Evolutionary conservation across 2,888 invertebrate species (phyloP).

Genomic region (Tricholauxania praeusta): DNA sequence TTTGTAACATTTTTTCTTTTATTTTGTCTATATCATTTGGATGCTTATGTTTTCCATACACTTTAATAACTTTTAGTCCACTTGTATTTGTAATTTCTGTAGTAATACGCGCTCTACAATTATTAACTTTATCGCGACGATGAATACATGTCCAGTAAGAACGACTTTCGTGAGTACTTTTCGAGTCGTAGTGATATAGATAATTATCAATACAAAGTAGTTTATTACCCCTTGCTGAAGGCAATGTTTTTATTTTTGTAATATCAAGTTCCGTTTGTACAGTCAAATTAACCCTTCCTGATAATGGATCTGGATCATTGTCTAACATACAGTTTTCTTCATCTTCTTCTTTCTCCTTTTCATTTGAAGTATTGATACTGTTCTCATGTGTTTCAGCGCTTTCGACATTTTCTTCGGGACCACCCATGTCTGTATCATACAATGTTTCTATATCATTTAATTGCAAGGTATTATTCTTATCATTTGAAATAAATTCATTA

Average conservation of each 20-base stretch:
- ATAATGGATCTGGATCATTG: slow-evolving; percentile 40
- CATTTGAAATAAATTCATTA: neutral
- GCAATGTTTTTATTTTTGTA: slow-evolving; percentile 57
- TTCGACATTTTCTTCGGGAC: neutral
- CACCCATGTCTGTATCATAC: neutral
- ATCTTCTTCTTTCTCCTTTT: neutral
- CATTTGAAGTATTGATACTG: neutral
- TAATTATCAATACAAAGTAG: slow-evolving; percentile 57
- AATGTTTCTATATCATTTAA: slow-evolving; percentile 6
- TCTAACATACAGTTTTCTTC: neutral
- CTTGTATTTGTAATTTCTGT: slow-evolving; percentile 47
- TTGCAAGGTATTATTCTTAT: neutral
- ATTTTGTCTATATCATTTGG: slow-evolving; percentile 47
- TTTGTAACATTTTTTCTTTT: slow-evolving; percentile 47
- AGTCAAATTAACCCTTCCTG: slow-evolving; percentile 15
- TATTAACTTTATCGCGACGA: slow-evolving; percentile 55
- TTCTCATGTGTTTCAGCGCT: neutral
- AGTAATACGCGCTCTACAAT: slow-evolving; percentile 59
- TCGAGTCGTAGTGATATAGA: slow-evolving; percentile 59
- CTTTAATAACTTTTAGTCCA: slow-evolving; percentile 54
- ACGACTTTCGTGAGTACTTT: slow-evolving; percentile 54
- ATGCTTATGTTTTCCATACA: slow-evolving; percentile 58
- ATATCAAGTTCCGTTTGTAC: slow-evolving; percentile 37
- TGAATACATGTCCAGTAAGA: slow-evolving; percentile 60
- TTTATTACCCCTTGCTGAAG: slow-evolving; percentile 60